Conservation (phyloP, 64 coral and sea anemone genomes). For the Actinia equina region DNA sequence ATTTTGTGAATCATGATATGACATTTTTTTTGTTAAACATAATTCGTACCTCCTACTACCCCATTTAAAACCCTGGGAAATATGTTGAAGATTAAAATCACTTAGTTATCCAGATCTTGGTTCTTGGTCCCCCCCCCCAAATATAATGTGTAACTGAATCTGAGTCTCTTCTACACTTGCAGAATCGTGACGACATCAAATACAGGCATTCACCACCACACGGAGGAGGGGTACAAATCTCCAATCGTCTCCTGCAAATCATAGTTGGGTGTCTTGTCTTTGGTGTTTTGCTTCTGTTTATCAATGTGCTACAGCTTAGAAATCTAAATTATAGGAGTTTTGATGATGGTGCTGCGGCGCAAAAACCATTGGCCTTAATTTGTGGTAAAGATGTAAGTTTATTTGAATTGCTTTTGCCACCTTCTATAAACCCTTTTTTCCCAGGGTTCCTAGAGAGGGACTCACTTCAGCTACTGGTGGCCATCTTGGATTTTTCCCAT, state of each 20-base stretch:
- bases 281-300: constrained; percentile 63
- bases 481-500: not conserved
- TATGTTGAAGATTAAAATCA: no score
- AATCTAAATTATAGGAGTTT: constrained; percentile 46
- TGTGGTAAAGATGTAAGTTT: constrained; percentile 79
- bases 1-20: no score
- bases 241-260: constrained; percentile 39
- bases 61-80: no score
- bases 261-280: constrained; percentile 62
- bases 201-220: constrained; percentile 23
- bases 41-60: no score
- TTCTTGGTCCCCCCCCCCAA: no score
- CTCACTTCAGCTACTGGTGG: no score
- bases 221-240: constrained; percentile 29
- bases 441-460: no score
- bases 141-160: no score
- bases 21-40: no score
- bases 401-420: not conserved
- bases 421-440: no score
- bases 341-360: constrained; percentile 41
- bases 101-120: not conserved
- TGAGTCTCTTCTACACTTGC: not conserved
- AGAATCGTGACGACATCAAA: constrained; percentile 38
- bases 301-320: constrained; percentile 81
- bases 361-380: constrained; percentile 71